Evolutionary conservation across 2,888 invertebrate species (phyloP), one percentile per base, ranked within the genome.

Genomic region (Halictus quadricinctus): DNA sequence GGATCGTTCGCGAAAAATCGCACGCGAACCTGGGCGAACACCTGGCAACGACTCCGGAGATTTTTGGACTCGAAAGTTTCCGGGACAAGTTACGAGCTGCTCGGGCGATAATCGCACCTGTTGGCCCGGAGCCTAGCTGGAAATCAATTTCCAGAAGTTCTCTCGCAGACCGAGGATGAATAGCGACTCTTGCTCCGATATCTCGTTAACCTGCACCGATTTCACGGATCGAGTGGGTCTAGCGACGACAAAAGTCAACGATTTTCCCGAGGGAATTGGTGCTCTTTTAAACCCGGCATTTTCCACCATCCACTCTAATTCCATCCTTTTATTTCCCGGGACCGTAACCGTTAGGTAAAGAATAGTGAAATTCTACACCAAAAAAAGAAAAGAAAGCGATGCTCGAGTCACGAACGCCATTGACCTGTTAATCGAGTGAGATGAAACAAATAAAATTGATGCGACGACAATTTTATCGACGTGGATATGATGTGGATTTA

Each of bases 111-210:
- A 85, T 84, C 76, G 76, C 77, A 83, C 87, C 84, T 80, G 84
- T 88, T 87, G 84, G 84, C 50, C 46, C 77, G 72, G 41, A 29
- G 72, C 72, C 54, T 50, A 54, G 25, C 72, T 43, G 64, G 69
- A 73, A 89, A 89, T 89, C 89, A 86, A 89, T 89, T 89, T 89
- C 80, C 81, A 76, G 58, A 79, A 83, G 81, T 89, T 85, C 84
- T 82, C 83, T 83, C 64, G 70, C 66, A 46, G 58, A 70, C 50
- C 75, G 79, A 29, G 29, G 15, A 64, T 58, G 78, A 54, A 80
- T 69, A 70, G 66, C 79, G 75, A 72, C 76, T 82, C 64, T 64
- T 29, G 66, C 72, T 54, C 70, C 74, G 89, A 84, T 88, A 85
- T 83, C 88, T 88, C 89, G 83, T 88, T 85, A 84, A 77, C 74